A percentile compares a stretch with the other conserved stretches of the same genome.
phyloP scores from a whole-genome alignment of 2,888 invertebrate genomes.

The Caradrina kadenii region DNA sequence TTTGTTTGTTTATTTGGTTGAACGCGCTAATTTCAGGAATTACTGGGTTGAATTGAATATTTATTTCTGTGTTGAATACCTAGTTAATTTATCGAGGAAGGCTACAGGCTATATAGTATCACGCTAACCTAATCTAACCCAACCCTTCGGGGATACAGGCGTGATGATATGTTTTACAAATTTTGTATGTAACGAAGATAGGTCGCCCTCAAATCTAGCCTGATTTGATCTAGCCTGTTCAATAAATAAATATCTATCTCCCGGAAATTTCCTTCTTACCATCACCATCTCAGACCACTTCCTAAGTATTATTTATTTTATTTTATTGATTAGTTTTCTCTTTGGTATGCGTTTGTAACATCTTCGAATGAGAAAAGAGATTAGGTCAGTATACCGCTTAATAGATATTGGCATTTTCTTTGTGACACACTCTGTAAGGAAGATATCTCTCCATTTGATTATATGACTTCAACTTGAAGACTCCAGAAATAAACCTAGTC shows the following conservation, averaged over 20 bases:
- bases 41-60: too few relatives aligned
- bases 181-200: not conserved
- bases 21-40: too few relatives aligned
- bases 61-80: too few relatives aligned
- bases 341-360: not conserved
- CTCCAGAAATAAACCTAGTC: not conserved
- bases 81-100: too few relatives aligned
- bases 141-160: too few relatives aligned
- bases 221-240: too few relatives aligned
- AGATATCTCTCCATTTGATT: not conserved
- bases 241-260: too few relatives aligned
- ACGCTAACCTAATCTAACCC: too few relatives aligned
- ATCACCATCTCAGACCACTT: conserved; percentile 60
- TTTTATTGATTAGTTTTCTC: conserved; percentile 9
- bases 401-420: conserved; percentile 2
- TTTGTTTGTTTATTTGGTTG: too few relatives aligned
- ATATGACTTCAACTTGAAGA: not conserved
- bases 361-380: not conserved
- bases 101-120: too few relatives aligned
- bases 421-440: not conserved
- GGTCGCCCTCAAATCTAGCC: not conserved
- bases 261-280: conserved; percentile 30
- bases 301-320: conserved; percentile 14
- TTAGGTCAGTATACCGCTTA: not conserved
- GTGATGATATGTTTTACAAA: too few relatives aligned